These are phyloP conservation scores for Alcedo quadribrachys DNA, from an alignment of 2,797 vertebrate species.

Conservation along the genomic window DNA sequence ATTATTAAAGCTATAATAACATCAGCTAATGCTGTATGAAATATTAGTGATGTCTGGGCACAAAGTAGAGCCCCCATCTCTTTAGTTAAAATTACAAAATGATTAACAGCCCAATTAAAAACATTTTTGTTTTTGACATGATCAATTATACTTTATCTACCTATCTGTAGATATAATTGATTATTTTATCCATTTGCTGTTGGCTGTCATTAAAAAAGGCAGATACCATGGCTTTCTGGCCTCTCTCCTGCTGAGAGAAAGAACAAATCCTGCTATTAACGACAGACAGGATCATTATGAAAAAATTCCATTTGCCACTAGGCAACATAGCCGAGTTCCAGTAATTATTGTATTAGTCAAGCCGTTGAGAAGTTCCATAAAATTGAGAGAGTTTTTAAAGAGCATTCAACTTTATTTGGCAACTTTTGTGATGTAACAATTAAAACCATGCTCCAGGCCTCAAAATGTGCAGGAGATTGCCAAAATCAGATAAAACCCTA, in stretches of 20 bases:
- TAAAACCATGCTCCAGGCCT: slow-evolving; percentile 74
- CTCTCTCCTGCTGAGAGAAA: slow-evolving; percentile 59
- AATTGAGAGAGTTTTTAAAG: slow-evolving; percentile 66
- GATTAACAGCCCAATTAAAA: slow-evolving; percentile 72
- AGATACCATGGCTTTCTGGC: slow-evolving; percentile 57
- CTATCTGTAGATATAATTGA: slow-evolving; percentile 68
- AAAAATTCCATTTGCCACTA: slow-evolving; percentile 70
- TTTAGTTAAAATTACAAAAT: slow-evolving; percentile 67
- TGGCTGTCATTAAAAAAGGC: slow-evolving; percentile 65
- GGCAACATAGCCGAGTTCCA: slow-evolving; percentile 65
- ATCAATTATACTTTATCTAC: slow-evolving; percentile 60
- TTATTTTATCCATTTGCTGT: slow-evolving; percentile 67
- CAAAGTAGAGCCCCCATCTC: slow-evolving; percentile 18
- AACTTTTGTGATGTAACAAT: slow-evolving; percentile 77
- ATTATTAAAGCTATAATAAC: slow-evolving; percentile 59
- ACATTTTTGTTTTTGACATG: slow-evolving; percentile 65
- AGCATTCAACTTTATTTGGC: slow-evolving; percentile 71
- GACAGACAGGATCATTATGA: slow-evolving; percentile 75
- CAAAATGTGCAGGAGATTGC: slow-evolving; percentile 61
- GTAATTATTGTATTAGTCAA: slow-evolving; percentile 76
- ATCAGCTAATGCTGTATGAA: slow-evolving; percentile 55
- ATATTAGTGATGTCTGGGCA: slow-evolving; percentile 46
- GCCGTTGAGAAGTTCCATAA: slow-evolving; percentile 72
- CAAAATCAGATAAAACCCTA: slow-evolving; percentile 71
- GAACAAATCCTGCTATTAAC: slow-evolving; percentile 71